Evolutionary conservation across 2,113 vertebrate species (phyloP).

Genomic region (Mus musculus): GRCm39 chr3:43022501-43023000

Average conservation of each 20-base stretch:
- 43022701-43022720: too few species aligned
- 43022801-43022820: neutral
- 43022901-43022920: neutral
- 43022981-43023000: neutral
- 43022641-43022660: neutral
- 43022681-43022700: neutral
- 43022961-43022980: accelerated
- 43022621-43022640: neutral
- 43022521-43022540: too few species aligned
- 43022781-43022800: neutral
- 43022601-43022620: neutral
- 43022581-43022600: neutral
- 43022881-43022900: neutral
- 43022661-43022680: too few species aligned
- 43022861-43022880: neutral
- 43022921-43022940: accelerated
- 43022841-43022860: accelerated
- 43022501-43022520: too few species aligned
- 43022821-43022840: neutral
- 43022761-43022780: neutral
- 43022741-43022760: neutral
- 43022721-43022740: accelerated
- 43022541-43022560: neutral
- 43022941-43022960: neutral
- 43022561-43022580: neutral